phyloP scores from a whole-genome alignment of 2,113 vertebrate genomes.

The Tringa solitaria region DNA sequence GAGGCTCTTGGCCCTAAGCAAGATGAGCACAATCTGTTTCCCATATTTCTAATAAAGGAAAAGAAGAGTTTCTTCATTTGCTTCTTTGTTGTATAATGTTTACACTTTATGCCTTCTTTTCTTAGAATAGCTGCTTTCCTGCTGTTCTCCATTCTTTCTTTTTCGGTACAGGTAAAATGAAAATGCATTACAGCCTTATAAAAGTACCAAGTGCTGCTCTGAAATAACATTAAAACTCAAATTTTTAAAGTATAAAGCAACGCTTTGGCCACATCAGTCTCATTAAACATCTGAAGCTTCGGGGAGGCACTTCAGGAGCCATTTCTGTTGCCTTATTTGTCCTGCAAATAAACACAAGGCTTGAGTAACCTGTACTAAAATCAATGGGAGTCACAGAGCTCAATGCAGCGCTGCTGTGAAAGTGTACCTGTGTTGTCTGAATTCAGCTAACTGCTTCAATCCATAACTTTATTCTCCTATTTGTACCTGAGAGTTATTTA shows the following conservation, averaged over 20 bases:
- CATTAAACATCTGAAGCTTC: not conserved
- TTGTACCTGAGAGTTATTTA: not conserved
- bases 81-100: slow-evolving; percentile 57
- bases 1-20: slow-evolving; percentile 66
- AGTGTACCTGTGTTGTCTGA: not conserved
- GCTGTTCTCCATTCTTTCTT: not conserved
- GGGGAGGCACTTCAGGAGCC: not conserved
- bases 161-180: slow-evolving; percentile 60
- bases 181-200: not conserved
- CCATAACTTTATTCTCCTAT: not conserved
- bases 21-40: slow-evolving; percentile 74
- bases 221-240: slow-evolving; percentile 20
- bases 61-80: slow-evolving; percentile 58
- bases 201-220: not conserved
- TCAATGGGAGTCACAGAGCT: not conserved
- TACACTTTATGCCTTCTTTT: slow-evolving; percentile 50
- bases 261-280: not conserved
- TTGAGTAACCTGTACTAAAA: not conserved
- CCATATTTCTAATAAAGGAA: slow-evolving; percentile 66
- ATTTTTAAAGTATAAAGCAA: not conserved
- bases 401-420: not conserved
- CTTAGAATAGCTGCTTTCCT: slow-evolving; percentile 57
- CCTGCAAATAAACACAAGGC: not conserved
- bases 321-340: not conserved
- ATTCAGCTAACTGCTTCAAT: not conserved